Conservation (phyloP, 1,140 invertebrate species). For the Caenorhabditis elegans region WBcel235 BX284603.4:2933501-2934000, state of each 20-base stretch:
- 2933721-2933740: not conserved
- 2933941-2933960: not conserved
- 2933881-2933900: constrained; percentile 29
- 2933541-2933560: not conserved
- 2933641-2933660: constrained; percentile 53
- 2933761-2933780: constrained; percentile 40
- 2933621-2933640: constrained; percentile 55
- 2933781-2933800: constrained; percentile 28
- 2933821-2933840: constrained; percentile 54
- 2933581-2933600: constrained; percentile 55
- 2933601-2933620: constrained; percentile 47
- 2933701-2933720: constrained; percentile 52
- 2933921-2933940: not conserved
- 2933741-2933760: too few species aligned
- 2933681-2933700: constrained; percentile 31
- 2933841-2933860: constrained; percentile 42
- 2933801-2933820: constrained; percentile 43
- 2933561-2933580: constrained; percentile 30
- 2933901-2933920: not conserved
- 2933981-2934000: not conserved
- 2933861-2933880: constrained; percentile 43
- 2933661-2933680: constrained; percentile 52
- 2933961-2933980: not conserved
- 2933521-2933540: constrained; percentile 59
- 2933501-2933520: constrained; percentile 55